Evolutionary conservation across 30 jellyfish, hydroid and myxozoan species (phyloP).

Genomic region (Kudoa iwatai): DNA sequence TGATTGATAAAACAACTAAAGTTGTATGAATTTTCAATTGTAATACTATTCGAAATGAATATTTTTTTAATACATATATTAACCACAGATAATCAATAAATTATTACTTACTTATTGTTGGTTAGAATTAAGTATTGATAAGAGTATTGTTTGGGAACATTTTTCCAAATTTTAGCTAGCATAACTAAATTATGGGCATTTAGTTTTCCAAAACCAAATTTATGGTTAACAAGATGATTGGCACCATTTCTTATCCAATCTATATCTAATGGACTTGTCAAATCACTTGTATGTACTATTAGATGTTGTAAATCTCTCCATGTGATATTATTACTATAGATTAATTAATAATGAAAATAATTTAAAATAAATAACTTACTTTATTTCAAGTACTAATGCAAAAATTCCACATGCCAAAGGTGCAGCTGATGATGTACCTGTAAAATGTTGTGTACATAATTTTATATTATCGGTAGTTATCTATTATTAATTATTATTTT

Average conservation of each 20-base stretch:
- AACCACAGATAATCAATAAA: too few species aligned
- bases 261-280: conserved; percentile 54
- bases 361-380: neutral
- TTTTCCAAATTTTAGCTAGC: conserved; percentile 38
- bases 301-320: conserved; percentile 91
- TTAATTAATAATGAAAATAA: too few species aligned
- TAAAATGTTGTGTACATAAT: conserved; percentile 67
- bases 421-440: conserved; percentile 98
- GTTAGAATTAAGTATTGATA: conserved; percentile 13
- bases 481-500: conserved; percentile 11
- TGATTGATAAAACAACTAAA: too few species aligned
- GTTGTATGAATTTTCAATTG: too few species aligned
- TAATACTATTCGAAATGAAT: too few species aligned
- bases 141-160: conserved; percentile 26
- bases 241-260: conserved; percentile 61
- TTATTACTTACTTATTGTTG: too few species aligned
- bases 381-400: conserved; percentile 64
- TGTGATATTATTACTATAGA: conserved; percentile 9
- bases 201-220: conserved; percentile 89
- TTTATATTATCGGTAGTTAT: conserved; percentile 55
- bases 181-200: conserved; percentile 28
- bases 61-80: too few species aligned
- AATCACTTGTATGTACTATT: conserved; percentile 32
- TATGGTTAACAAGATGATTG: conserved; percentile 35
- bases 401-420: conserved; percentile 79